phyloP scores from a whole-genome alignment of 2,888 invertebrate species.

The Mesoligia furuncula region DNA sequence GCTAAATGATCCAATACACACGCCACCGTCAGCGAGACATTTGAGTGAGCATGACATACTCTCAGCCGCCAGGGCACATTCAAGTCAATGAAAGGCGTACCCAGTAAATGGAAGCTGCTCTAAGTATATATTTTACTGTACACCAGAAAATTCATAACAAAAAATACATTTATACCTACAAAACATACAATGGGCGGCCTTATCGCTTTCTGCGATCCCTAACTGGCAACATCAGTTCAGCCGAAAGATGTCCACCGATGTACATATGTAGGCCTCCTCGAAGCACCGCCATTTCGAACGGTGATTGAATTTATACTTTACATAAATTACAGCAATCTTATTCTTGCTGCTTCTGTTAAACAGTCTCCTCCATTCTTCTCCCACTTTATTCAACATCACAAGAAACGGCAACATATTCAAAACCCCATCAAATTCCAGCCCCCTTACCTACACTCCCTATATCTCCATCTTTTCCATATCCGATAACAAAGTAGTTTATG shows the following conservation, averaged over 20 bases:
- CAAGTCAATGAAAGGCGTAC: too few species aligned
- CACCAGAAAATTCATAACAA: too few species aligned
- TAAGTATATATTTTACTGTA: too few species aligned
- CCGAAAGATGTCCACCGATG: background rate
- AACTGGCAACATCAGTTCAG: too few species aligned
- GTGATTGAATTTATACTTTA: background rate
- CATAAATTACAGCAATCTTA: background rate
- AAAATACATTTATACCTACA: too few species aligned
- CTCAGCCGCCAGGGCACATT: too few species aligned
- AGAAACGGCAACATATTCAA: slow-evolving; percentile 29
- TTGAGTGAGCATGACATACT: too few species aligned
- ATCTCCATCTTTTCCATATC: slow-evolving; percentile 56
- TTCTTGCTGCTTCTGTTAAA: background rate
- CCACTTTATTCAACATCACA: background rate
- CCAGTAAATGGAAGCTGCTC: too few species aligned
- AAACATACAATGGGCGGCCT: background rate
- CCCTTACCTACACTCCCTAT: background rate
- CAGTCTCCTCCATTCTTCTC: background rate
- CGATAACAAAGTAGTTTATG: slow-evolving; percentile 73
- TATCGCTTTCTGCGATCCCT: too few species aligned
- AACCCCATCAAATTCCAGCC: slow-evolving; percentile 33
- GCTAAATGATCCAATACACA: too few species aligned
- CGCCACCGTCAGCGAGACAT: too few species aligned
- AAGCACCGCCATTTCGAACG: background rate
- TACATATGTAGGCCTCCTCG: background rate